Conservation (phyloP, 2,113 vertebrate genomes). For the Axis porcinus region DNA sequence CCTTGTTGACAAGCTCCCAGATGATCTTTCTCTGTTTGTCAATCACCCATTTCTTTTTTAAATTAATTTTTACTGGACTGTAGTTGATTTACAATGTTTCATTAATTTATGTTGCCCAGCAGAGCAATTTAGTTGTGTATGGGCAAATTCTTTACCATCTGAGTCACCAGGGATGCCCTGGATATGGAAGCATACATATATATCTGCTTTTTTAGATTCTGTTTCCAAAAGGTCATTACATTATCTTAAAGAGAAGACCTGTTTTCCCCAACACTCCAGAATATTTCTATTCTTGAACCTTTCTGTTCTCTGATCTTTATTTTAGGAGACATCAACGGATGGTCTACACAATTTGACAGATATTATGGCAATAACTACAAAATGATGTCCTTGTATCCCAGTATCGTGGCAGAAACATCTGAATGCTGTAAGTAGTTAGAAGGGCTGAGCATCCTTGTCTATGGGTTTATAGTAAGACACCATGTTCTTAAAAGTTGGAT, state of each 20-base stretch:
- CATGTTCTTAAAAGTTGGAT: background rate
- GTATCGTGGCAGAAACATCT: constrained; percentile 76
- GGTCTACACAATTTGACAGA: constrained; percentile 92
- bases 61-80: background rate
- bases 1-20: background rate
- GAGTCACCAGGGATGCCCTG: background rate
- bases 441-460: background rate
- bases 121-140: background rate
- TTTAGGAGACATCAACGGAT: constrained; percentile 94
- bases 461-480: background rate
- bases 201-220: background rate
- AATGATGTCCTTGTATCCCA: constrained; percentile 77
- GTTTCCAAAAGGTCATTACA: background rate
- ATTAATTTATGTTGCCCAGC: background rate
- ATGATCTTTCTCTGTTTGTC: background rate
- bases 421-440: constrained; percentile 89
- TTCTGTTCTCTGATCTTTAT: constrained; percentile 54
- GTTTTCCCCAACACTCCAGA: background rate
- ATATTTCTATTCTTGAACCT: constrained; percentile 37
- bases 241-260: background rate
- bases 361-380: constrained; percentile 83
- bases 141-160: background rate
- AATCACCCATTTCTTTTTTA: background rate
- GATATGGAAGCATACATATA: background rate
- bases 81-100: background rate